Evolutionary conservation across 2,113 vertebrate species (phyloP).

Genomic region (Eira barbara): DNA sequence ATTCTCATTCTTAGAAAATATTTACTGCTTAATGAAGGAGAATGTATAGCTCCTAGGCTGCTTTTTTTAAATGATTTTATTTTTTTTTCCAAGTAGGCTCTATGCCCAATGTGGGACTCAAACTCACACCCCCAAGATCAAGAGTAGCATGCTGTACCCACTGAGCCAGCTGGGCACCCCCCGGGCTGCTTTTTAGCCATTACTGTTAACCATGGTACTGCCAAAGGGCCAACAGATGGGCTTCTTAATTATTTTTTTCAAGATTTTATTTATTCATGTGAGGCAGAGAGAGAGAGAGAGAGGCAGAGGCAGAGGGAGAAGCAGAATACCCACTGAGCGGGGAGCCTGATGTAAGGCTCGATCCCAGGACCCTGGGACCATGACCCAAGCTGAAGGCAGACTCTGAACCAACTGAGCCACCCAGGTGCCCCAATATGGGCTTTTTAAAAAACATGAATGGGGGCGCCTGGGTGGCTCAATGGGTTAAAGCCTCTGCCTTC

Average conservation of each 20-base stretch:
- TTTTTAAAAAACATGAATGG: no score
- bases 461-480: no score
- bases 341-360: no score
- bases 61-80: background rate
- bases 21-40: background rate
- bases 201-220: background rate
- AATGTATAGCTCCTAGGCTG: background rate
- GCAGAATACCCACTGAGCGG: no score
- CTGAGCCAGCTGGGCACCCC: background rate
- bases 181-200: background rate
- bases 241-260: background rate
- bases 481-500: no score
- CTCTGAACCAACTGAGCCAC: no score
- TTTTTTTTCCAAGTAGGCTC: background rate
- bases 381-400: no score
- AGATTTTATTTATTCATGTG: no score
- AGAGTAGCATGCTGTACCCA: background rate
- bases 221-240: background rate
- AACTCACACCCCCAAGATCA: background rate
- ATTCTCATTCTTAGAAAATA: background rate
- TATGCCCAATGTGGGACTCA: background rate
- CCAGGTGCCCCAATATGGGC: no score
- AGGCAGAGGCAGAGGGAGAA: no score
- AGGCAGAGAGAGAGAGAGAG: no score
- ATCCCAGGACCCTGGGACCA: no score